Percentiles rank a stretch among this genome's conserved stretches.
phyloP scores from a whole-genome alignment of 64 coral and sea anemone genomes.

The Pocillopora damicornis region DNA sequence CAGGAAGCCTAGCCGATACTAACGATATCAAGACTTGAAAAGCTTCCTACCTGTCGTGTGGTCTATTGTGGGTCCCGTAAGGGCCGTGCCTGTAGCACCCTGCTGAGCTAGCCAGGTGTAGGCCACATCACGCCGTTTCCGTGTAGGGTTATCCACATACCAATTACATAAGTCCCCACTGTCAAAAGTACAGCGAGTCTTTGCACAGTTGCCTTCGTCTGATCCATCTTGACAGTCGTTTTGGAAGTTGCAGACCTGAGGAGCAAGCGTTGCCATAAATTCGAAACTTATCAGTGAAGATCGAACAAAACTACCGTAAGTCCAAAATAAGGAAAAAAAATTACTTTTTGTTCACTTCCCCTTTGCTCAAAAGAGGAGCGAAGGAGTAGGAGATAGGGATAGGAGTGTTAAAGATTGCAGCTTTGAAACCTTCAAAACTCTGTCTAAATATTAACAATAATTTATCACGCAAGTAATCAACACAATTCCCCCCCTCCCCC shows the following conservation, averaged over 20 bases:
- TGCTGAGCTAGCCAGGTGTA: conserved; percentile 78
- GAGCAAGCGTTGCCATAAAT: neutral
- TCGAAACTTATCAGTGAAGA: too few species aligned
- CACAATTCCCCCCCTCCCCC: too few species aligned
- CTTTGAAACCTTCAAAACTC: neutral
- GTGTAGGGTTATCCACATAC: conserved; percentile 62
- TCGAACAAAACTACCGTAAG: too few species aligned
- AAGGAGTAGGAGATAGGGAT: too few species aligned
- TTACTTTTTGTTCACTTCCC: too few species aligned
- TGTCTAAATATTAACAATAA: too few species aligned
- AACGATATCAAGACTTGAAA: neutral
- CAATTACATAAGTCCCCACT: conserved; percentile 81
- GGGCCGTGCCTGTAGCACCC: conserved; percentile 52
- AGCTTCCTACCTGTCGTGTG: conserved; percentile 60
- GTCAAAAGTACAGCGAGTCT: conserved; percentile 63
- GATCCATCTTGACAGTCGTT: conserved; percentile 67
- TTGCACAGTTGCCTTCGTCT: conserved; percentile 74
- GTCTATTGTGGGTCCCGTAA: conserved; percentile 71
- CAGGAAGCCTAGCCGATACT: neutral
- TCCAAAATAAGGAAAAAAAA: too few species aligned
- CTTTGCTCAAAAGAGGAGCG: too few species aligned
- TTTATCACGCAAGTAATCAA: too few species aligned
- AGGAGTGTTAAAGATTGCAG: too few species aligned
- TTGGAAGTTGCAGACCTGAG: conserved; percentile 84
- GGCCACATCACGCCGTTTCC: conserved; percentile 45